phyloP scores from a whole-genome alignment of 2,797 vertebrate genomes.

The Gorsachius magnificus region DNA sequence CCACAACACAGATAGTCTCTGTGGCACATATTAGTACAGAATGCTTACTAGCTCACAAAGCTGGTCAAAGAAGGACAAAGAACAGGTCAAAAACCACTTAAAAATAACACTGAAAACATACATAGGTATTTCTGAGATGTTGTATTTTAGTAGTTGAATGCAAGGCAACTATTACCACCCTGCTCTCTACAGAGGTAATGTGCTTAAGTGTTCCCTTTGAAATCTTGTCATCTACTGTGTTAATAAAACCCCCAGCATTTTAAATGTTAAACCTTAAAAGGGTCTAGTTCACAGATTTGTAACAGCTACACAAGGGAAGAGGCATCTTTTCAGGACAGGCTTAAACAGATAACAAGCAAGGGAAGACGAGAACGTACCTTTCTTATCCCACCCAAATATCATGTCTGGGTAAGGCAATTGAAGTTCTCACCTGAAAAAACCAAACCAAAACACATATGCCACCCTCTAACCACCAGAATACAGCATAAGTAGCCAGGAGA shows the following conservation, averaged over 20 bases:
- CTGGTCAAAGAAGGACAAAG: neutral
- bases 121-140: neutral
- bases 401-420: neutral
- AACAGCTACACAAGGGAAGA: neutral
- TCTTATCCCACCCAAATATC: neutral
- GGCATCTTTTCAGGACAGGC: neutral
- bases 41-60: neutral
- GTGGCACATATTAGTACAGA: neutral
- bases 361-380: neutral
- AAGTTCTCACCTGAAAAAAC: neutral
- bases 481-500: fast-evolving
- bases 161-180: neutral
- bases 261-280: neutral
- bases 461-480: fast-evolving
- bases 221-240: neutral
- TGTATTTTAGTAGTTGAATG: neutral
- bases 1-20: neutral
- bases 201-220: neutral
- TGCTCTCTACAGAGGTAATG: neutral
- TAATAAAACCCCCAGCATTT: neutral
- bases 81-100: neutral
- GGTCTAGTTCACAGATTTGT: neutral
- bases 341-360: neutral
- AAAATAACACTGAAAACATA: neutral
- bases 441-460: neutral